These are phyloP conservation scores for Mesopsocus fuscifrons DNA, from an alignment of 2,888 invertebrate species.

Conservation along the genomic window DNA sequence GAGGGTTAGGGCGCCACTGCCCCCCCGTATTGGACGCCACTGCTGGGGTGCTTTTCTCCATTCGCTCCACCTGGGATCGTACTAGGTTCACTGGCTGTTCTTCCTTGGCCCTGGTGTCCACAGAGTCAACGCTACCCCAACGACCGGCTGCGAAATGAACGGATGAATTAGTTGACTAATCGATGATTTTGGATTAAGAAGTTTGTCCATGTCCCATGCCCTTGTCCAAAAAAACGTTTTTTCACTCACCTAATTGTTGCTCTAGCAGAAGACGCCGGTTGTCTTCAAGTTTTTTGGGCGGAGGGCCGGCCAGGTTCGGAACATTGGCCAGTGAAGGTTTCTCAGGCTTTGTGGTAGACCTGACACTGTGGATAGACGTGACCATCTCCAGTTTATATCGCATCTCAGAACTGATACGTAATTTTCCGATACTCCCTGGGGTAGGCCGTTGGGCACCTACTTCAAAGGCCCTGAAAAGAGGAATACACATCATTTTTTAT, in stretches of 20 bases:
- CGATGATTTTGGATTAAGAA: no score
- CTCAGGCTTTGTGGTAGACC: constrained; percentile 57
- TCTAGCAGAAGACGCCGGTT: constrained; percentile 60
- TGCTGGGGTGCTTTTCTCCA: constrained; percentile 29
- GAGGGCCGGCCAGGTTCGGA: constrained; percentile 18
- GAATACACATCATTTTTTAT: not conserved
- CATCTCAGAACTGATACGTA: constrained; percentile 84
- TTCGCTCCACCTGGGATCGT: constrained; percentile 30
- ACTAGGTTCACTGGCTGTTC: constrained; percentile 20
- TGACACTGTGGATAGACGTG: constrained; percentile 71
- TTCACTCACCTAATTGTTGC: constrained; percentile 49
- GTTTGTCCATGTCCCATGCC: no score
- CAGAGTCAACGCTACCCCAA: constrained; percentile 35
- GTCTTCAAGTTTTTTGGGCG: constrained; percentile 53
- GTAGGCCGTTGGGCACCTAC: constrained; percentile 64
- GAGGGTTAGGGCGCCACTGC: constrained; percentile 33
- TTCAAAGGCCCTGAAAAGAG: constrained; percentile 38
- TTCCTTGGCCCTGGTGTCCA: constrained; percentile 20
- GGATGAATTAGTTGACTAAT: no score
- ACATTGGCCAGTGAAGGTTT: constrained; percentile 37
- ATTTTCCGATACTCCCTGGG: constrained; percentile 75
- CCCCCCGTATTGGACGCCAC: constrained; percentile 11
- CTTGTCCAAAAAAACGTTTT: no score
- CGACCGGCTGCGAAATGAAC: constrained; percentile 32
- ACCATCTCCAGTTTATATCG: constrained; percentile 72